Evolutionary conservation across 2,888 invertebrate genomes (phyloP).

Genomic region (Sussaba pulchella): DNA sequence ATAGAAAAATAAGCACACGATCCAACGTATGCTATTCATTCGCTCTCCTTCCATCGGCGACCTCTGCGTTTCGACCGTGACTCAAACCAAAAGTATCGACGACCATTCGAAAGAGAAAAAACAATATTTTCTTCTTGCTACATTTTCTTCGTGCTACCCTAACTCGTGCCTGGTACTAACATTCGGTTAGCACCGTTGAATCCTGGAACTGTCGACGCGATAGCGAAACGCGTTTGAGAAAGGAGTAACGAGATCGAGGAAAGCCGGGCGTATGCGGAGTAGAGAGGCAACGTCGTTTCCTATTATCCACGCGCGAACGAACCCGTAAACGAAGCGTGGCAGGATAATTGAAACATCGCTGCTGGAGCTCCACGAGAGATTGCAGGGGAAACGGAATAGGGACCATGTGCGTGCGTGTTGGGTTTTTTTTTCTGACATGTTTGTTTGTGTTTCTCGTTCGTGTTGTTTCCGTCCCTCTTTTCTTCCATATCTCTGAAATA

Average conservation of each 20-base stretch:
- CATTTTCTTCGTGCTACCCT: background rate
- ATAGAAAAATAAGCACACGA: too few relatives aligned
- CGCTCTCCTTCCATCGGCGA: too few relatives aligned
- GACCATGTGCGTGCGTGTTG: background rate
- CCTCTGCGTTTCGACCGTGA: too few relatives aligned
- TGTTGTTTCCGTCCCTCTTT: background rate
- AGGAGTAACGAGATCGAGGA: conserved; percentile 65
- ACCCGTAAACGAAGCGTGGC: conserved; percentile 50
- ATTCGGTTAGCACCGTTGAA: conserved; percentile 22
- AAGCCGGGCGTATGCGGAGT: conserved; percentile 58
- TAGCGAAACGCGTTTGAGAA: conserved; percentile 31
- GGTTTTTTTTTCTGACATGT: background rate
- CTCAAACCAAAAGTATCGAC: too few relatives aligned
- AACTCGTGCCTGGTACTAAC: background rate
- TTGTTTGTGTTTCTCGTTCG: background rate
- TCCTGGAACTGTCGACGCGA: conserved; percentile 25
- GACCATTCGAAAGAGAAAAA: background rate
- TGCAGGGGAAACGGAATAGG: background rate
- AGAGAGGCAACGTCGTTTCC: conserved; percentile 49
- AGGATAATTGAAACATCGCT: conserved; percentile 56
- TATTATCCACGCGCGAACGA: conserved; percentile 51
- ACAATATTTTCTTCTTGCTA: conserved; percentile 1
- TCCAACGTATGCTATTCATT: too few relatives aligned
- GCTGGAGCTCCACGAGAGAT: conserved; percentile 8
- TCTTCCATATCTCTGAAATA: conserved; percentile 7